A percentile compares a stretch with the other conserved stretches of the same genome.
Conservation (phyloP, 37 sponge, comb jelly and placozoan species). For the Oopsacas minuta region DNA sequence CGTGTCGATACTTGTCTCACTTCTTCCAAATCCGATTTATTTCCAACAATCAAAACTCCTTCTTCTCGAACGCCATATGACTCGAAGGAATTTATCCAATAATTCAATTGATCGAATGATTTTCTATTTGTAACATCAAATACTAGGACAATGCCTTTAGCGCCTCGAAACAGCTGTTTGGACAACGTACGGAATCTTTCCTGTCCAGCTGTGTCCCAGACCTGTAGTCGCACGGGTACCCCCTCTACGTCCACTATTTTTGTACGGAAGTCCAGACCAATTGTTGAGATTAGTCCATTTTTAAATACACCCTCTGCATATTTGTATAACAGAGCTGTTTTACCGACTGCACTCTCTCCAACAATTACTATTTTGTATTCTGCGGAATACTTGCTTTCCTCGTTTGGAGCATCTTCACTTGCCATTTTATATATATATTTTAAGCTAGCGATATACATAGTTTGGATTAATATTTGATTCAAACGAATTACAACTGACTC, state of each 20-base stretch:
- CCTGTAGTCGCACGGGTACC: neutral
- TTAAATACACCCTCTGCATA: neutral
- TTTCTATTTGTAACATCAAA: neutral
- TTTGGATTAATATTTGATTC: too few relatives aligned
- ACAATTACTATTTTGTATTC: constrained; percentile 6
- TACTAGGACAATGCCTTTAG: neutral
- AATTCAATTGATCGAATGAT: neutral
- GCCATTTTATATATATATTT: too few relatives aligned
- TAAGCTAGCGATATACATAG: too few relatives aligned
- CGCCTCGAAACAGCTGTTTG: constrained; percentile 1
- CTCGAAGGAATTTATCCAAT: neutral
- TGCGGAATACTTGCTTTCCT: constrained; percentile 12
- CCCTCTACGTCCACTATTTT: constrained; percentile 8
- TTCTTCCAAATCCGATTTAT: neutral
- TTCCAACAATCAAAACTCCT: neutral
- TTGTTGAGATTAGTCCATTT: neutral
- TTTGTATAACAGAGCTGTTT: constrained; percentile 1
- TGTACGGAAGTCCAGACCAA: neutral
- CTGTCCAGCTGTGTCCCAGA: constrained; percentile 12
- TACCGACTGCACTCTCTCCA: constrained; percentile 7
- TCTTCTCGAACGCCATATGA: neutral
- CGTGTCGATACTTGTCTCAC: neutral
- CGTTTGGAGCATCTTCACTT: constrained; percentile 10
- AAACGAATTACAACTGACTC: too few relatives aligned
- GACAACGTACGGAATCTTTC: neutral